Conservation (phyloP, 2,888 invertebrate genomes). For the Perithous albicinctus region DNA sequence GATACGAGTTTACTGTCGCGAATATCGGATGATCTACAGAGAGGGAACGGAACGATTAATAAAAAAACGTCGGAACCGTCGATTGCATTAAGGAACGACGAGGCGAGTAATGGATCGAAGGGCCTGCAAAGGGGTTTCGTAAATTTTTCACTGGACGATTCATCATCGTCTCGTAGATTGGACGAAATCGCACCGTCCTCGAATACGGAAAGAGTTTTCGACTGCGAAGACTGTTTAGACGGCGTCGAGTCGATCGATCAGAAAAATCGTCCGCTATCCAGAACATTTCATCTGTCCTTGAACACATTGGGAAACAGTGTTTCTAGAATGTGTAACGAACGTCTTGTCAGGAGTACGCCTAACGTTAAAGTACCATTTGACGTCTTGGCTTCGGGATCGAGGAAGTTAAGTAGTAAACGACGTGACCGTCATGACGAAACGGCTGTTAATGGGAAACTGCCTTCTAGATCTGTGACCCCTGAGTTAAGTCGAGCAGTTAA, state of each 20-base stretch:
- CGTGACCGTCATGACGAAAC: constrained; percentile 37
- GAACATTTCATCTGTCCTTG: constrained; percentile 51
- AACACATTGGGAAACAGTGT: constrained; percentile 40
- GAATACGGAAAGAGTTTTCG: constrained; percentile 6
- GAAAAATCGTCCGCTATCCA: constrained; percentile 25
- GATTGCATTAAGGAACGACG: constrained; percentile 15
- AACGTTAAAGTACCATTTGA: constrained; percentile 25
- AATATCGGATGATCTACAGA: constrained; percentile 14
- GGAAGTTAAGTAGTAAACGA: constrained; percentile 50
- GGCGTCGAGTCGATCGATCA: constrained; percentile 17
- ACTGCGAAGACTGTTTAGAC: not conserved
- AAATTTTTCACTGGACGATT: constrained; percentile 44
- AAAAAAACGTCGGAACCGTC: constrained; percentile 20
- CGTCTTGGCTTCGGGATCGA: constrained; percentile 5
- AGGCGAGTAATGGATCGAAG: constrained; percentile 42
- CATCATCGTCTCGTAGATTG: constrained; percentile 21
- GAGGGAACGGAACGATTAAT: not conserved
- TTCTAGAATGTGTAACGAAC: constrained; percentile 15
- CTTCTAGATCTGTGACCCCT: constrained; percentile 3
- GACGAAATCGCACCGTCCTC: not conserved
- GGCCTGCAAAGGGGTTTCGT: not conserved
- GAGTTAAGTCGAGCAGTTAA: constrained; percentile 21
- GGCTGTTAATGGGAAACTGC: constrained; percentile 38
- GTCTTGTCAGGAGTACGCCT: constrained; percentile 44
- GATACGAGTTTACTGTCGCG: constrained; percentile 25